Evolutionary conservation across 2,113 vertebrate genomes (phyloP).

Genomic region (Ageneiosus marmoratus): DNA sequence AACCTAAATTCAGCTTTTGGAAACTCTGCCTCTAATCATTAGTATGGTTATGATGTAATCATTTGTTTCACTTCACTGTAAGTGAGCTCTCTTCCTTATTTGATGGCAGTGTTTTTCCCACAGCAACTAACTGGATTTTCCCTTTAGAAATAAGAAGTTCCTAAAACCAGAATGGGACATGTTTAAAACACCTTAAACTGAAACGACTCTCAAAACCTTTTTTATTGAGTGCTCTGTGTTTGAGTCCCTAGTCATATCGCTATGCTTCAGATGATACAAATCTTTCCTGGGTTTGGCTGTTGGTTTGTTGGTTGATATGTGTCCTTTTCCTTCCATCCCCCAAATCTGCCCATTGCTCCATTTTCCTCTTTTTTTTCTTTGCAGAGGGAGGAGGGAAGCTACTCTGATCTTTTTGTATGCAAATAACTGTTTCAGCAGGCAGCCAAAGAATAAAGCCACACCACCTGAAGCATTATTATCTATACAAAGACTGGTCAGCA

Average conservation of each 20-base stretch:
- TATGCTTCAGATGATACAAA: neutral
- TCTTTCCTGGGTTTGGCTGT: neutral
- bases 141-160: constrained; percentile 22
- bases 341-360: constrained; percentile 11
- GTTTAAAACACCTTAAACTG: neutral
- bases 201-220: neutral
- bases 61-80: constrained; percentile 36
- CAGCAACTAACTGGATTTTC: neutral
- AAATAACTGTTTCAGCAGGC: constrained; percentile 48
- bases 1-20: neutral
- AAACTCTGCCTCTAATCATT: neutral
- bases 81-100: constrained; percentile 38
- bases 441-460: constrained; percentile 45
- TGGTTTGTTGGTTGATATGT: neutral
- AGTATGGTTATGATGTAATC: neutral
- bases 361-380: neutral
- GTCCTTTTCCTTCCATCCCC: constrained; percentile 14
- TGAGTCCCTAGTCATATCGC: neutral
- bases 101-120: neutral
- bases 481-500: constrained; percentile 37
- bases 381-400: constrained; percentile 27
- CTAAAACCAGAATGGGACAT: neutral
- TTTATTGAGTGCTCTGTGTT: constrained; percentile 22
- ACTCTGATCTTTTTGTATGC: constrained; percentile 59
- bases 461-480: constrained; percentile 51